A percentile compares a stretch with the other conserved stretches of the same genome.
These are phyloP conservation scores for Ochropleura plecta DNA, from an alignment of 2,888 invertebrate species.

Conservation along the genomic window DNA sequence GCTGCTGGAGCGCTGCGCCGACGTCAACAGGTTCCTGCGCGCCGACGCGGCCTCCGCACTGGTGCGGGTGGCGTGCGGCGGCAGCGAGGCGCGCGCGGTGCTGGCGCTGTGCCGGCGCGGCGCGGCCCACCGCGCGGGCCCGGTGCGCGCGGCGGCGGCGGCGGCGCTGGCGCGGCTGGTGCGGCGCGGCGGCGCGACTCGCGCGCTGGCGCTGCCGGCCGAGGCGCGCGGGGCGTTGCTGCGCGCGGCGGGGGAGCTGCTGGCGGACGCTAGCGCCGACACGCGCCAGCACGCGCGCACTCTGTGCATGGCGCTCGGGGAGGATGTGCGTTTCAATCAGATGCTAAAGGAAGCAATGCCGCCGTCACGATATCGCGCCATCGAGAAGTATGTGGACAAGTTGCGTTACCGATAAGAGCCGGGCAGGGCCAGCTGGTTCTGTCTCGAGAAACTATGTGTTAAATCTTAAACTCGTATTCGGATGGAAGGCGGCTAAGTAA, in stretches of 20 bases:
- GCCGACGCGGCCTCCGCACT: constrained; percentile 96
- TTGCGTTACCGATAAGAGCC: constrained; percentile 80
- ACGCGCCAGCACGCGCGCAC: constrained; percentile 95
- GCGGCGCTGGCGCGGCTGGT: constrained; percentile 94
- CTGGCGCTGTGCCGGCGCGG: constrained; percentile 93
- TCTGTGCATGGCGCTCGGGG: constrained; percentile 93
- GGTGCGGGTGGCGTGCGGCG: constrained; percentile 94
- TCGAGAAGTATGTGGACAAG: constrained; percentile 94
- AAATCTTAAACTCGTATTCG: constrained; percentile 9
- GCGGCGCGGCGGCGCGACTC: constrained; percentile 93
- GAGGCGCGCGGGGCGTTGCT: constrained; percentile 96
- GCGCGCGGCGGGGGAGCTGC: constrained; percentile 94
- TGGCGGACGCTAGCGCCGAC: constrained; percentile 96
- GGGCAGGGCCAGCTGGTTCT: background rate
- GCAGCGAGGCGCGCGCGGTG: constrained; percentile 93
- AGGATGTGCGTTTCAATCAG: constrained; percentile 94
- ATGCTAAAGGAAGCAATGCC: constrained; percentile 95
- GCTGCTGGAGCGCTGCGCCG: constrained; percentile 96
- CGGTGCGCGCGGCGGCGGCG: constrained; percentile 96
- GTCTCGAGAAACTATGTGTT: constrained; percentile 24
- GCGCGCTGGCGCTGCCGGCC: constrained; percentile 93
- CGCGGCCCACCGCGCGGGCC: constrained; percentile 95
- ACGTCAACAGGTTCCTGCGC: constrained; percentile 97
- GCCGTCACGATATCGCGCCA: constrained; percentile 94
- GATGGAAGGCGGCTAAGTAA: constrained; percentile 12